Evolutionary conservation across 2,888 invertebrate genomes (phyloP), one percentile per base, ranked within the genome.

Genomic region (Nymphalis c-album): DNA sequence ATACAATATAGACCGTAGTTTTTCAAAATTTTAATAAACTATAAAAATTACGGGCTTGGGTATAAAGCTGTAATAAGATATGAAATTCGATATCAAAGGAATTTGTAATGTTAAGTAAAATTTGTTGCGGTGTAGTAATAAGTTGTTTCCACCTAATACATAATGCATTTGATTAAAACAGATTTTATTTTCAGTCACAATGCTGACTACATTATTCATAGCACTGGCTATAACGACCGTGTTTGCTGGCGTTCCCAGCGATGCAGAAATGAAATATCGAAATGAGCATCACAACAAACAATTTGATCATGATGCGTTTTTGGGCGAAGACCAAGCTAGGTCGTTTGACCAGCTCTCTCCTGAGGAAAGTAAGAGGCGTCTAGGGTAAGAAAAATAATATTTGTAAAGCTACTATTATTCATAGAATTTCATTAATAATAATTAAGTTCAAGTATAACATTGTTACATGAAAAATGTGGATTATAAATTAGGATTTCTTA

Each of bases 241-340:
- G 40, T 87, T 91, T 67, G 89, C 87, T 58, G 91, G 91, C 16
- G 95, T 96, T 60, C 96, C 97, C 1, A 96, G 95, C 81, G 95
- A 96, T 73, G 94, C 95, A 64, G 95, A 96, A 73, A n/a, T n/a
- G n/a, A 98, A 98, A 82, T 97, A 94, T 77, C 93, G 94, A 73
- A 95, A 96, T 74, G 96, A 95, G 35, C 94, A 96, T 70, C 98
- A 98, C 79, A 97, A 99, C 85, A 92, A 95, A 61, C 97, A 98
- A 74, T 99, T 97, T 84, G 99, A 99, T 82, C 99, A 99, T 82
- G 99, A 99, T 83, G 98, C 98, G 0, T 99, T 99, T 85, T 93
- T 99, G 16, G 99, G 99, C 0, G 97, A 98, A 82, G 97, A 98
- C 74, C 95, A 95, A 76, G 97, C 99, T 0, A 97, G 97, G 82